A percentile compares a stretch with the other conserved stretches of the same genome.
phyloP scores from a whole-genome alignment of 2,113 vertebrate genomes.

The Sitta europaea region DNA sequence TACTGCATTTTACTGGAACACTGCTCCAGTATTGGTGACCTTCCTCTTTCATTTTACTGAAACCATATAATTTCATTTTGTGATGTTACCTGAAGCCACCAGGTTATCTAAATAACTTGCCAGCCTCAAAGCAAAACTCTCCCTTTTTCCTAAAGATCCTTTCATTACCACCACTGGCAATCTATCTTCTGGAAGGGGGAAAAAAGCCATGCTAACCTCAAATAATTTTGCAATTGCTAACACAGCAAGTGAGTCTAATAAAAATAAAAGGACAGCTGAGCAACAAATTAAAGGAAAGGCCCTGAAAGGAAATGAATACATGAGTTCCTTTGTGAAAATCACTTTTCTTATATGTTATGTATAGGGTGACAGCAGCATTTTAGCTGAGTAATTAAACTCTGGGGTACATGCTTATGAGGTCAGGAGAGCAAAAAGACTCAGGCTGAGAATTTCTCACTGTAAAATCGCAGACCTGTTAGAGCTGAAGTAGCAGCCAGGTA shows the following conservation, averaged over 20 bases:
- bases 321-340: neutral
- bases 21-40: neutral
- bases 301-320: neutral
- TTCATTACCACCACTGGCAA: neutral
- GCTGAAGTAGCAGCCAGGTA: neutral
- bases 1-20: neutral
- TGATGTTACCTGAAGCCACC: neutral
- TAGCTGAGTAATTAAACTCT: neutral
- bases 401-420: neutral
- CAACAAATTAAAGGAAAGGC: neutral
- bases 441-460: neutral
- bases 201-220: neutral
- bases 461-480: neutral
- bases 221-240: neutral
- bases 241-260: neutral
- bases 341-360: neutral
- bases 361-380: neutral
- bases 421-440: neutral
- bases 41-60: neutral
- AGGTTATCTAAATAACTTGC: neutral
- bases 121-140: neutral
- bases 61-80: neutral
- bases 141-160: neutral
- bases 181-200: accelerated
- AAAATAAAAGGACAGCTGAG: neutral